Evolutionary conservation across 2,113 vertebrate species (phyloP).

Genomic region (Axis porcinus): DNA sequence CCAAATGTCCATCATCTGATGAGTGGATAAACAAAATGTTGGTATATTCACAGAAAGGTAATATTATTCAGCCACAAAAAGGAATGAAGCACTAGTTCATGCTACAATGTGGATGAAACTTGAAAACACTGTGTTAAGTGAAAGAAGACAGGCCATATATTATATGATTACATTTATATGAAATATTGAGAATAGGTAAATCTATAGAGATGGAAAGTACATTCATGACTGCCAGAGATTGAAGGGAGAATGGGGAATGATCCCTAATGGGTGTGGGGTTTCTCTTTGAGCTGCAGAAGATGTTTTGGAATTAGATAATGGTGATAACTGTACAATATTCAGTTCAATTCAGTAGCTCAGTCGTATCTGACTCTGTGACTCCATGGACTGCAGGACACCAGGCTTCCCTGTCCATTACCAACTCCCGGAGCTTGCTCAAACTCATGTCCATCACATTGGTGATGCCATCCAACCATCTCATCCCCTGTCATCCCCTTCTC

Average conservation of each 20-base stretch:
- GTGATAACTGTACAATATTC: neutral
- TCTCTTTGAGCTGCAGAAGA: neutral
- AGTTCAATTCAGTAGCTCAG: neutral
- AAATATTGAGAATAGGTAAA: neutral
- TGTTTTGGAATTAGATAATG: constrained; percentile 35
- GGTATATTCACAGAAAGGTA: neutral
- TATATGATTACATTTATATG: constrained; percentile 31
- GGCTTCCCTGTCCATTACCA: neutral
- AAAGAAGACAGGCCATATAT: neutral
- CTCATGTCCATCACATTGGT: neutral
- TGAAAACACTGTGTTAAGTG: constrained; percentile 18
- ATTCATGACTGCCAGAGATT: neutral
- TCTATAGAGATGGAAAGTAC: neutral
- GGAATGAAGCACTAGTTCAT: neutral
- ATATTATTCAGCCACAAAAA: constrained; percentile 33
- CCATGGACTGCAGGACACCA: neutral
- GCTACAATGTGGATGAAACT: neutral
- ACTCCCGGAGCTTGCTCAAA: neutral
- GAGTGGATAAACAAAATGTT: neutral
- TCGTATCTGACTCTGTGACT: neutral
- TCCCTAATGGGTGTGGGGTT: neutral
- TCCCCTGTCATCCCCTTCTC: neutral
- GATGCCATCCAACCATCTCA: neutral
- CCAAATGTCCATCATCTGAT: neutral
- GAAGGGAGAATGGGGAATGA: neutral